phyloP scores from a whole-genome alignment of 2,888 invertebrate genomes.

The Dryocosmus kuriphilus region DNA sequence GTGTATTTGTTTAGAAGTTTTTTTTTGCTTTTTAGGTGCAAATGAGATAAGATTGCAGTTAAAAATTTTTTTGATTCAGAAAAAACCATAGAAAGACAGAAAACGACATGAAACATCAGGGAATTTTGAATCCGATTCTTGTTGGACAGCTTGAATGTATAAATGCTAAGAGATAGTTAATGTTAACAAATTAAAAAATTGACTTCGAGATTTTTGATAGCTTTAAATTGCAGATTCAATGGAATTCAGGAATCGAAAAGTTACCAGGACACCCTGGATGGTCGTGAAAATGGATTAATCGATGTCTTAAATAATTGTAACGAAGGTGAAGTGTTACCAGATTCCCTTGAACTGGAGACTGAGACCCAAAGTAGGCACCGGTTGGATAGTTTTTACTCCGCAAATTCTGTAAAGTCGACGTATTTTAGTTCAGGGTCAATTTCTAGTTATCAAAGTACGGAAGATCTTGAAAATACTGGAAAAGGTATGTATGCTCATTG shows the following conservation, averaged over 20 bases:
- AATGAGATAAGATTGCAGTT: no score
- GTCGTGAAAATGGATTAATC: constrained; percentile 61
- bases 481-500: constrained; percentile 73
- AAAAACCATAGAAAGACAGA: no score
- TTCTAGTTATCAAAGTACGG: constrained; percentile 89
- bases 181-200: not conserved
- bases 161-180: no score
- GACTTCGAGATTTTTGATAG: not conserved
- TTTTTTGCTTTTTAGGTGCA: no score
- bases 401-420: constrained; percentile 87
- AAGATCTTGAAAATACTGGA: constrained; percentile 77
- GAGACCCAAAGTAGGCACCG: constrained; percentile 79
- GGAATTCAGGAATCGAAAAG: constrained; percentile 71
- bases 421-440: constrained; percentile 87
- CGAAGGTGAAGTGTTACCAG: constrained; percentile 66
- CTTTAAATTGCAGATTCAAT: constrained; percentile 40
- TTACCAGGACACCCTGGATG: constrained; percentile 70
- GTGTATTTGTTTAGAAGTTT: no score
- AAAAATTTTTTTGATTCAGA: no score
- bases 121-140: no score
- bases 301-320: constrained; percentile 63
- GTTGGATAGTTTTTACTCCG: constrained; percentile 91
- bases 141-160: no score
- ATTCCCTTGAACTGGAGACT: constrained; percentile 79
- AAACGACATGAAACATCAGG: no score